Percentiles rank a stretch among this genome's conserved stretches.
phyloP scores from a whole-genome alignment of 2,113 vertebrate species.

The Carassius auratus region DNA sequence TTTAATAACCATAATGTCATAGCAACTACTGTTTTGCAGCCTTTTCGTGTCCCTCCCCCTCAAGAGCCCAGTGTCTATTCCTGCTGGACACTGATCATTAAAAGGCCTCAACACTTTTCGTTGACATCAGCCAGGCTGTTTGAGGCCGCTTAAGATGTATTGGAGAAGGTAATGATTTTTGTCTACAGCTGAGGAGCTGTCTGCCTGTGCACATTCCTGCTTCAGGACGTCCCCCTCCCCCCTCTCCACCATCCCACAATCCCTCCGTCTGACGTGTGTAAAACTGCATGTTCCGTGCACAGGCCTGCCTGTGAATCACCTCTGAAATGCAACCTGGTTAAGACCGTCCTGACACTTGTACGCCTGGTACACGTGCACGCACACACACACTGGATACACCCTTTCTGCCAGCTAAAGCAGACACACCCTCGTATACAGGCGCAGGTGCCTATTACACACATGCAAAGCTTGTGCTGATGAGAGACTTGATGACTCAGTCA shows the following conservation, averaged over 20 bases:
- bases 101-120: not conserved
- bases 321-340: not conserved
- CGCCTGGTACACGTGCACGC: not conserved
- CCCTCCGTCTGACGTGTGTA: not conserved
- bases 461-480: slow-evolving; percentile 34
- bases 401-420: slow-evolving; percentile 12
- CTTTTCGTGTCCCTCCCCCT: not conserved
- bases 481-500: slow-evolving; percentile 4
- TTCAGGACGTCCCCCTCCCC: slow-evolving; percentile 3
- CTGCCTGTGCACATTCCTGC: slow-evolving; percentile 43
- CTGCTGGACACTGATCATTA: slow-evolving; percentile 7
- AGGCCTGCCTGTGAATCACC: slow-evolving; percentile 18
- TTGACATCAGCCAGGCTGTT: slow-evolving; percentile 9
- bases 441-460: slow-evolving; percentile 32
- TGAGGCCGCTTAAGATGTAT: not conserved
- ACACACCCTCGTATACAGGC: slow-evolving; percentile 4
- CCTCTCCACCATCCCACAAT: not conserved
- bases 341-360: not conserved
- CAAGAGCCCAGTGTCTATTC: not conserved
- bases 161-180: slow-evolving; percentile 38
- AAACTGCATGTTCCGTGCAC: slow-evolving; percentile 5
- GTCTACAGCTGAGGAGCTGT: slow-evolving; percentile 23
- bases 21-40: not conserved
- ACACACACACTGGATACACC: not conserved
- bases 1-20: not conserved